Evolutionary conservation across 2,888 invertebrate genomes (phyloP).

Genomic region (Caenorhabditis sp.): DNA sequence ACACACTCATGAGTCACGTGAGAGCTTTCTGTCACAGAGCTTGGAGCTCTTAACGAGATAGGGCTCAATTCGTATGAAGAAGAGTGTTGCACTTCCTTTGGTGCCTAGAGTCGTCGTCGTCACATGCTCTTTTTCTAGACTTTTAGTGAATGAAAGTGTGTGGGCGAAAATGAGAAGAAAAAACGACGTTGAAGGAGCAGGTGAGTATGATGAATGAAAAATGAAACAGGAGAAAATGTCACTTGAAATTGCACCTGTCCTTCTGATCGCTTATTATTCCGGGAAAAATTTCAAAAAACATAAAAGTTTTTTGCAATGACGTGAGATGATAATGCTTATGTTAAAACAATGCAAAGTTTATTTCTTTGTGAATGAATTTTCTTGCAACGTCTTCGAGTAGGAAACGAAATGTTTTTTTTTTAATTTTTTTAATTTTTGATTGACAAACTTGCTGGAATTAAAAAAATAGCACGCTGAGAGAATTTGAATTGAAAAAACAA

Average conservation of each 20-base stretch:
- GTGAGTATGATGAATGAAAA: slow-evolving; percentile 13
- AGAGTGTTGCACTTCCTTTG: slow-evolving; percentile 31
- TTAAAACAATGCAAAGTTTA: too few relatives aligned
- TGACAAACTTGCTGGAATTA: too few relatives aligned
- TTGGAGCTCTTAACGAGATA: slow-evolving; percentile 52
- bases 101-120: neutral
- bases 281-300: neutral
- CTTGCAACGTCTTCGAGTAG: too few relatives aligned
- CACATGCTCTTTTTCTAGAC: slow-evolving; percentile 21
- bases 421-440: too few relatives aligned
- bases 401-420: too few relatives aligned
- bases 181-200: slow-evolving; percentile 5
- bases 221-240: slow-evolving; percentile 28
- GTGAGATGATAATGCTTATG: neutral
- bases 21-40: slow-evolving; percentile 40
- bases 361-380: too few relatives aligned
- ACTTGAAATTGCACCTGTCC: slow-evolving; percentile 54
- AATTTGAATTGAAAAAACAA: neutral
- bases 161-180: slow-evolving; percentile 6
- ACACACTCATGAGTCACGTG: slow-evolving; percentile 43
- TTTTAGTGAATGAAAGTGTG: slow-evolving; percentile 16
- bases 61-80: neutral
- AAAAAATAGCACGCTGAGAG: neutral
- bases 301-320: neutral
- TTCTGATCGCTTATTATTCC: slow-evolving; percentile 10